Base-by-base conservation (phyloP, 2,113 vertebrate genomes). In the Sceloporus undulatus region DNA sequence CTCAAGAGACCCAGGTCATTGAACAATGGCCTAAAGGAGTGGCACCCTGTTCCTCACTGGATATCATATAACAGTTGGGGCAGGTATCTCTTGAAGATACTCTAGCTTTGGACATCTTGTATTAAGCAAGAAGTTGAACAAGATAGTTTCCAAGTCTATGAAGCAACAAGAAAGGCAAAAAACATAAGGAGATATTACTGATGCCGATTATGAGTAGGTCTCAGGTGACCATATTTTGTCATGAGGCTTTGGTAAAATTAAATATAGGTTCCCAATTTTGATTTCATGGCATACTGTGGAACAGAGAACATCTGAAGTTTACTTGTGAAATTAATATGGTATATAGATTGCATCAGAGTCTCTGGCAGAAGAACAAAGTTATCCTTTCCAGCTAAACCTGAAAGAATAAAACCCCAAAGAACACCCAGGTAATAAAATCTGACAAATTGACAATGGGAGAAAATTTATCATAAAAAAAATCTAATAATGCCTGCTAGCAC, bases 401-500 rank as follows among this genome's bases (percentile, higher is more conserved):
- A 80, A 85, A 70, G 86, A 92, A 90, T 89, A 92, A 81, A 82
- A 25, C 89, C 85, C 83, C 81, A 87, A 94, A 94, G 91, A 91
- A 91, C 16, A 85, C 76, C 18, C 81, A 94, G 89, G 71, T 92
- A 96, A 94, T 94, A 88, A 92, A 93, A 91, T 85, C 79, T 91
- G 92, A 93, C 93, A 96, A 88, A 87, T 89, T 88, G 92, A 93
- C 81, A 93, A 92, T 91, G 91, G 89, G 78, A 93, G 66, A 92
- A 91, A 95, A 95, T 90, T 88, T 93, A 90, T 94, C 81, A 93
- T 89, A 88, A 92, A 90, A 90, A 91, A 92, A 80, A 91, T 56
- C 85, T 94, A 92, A 91, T 96, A 96, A 95, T 92, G 56, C 25
- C 88, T 95, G 75, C 89, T 83, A 92, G 82, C 91, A 92, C 83